Evolutionary conservation across 2,113 vertebrate genomes (phyloP).

Genomic region (Siphamia tubifer): DNA sequence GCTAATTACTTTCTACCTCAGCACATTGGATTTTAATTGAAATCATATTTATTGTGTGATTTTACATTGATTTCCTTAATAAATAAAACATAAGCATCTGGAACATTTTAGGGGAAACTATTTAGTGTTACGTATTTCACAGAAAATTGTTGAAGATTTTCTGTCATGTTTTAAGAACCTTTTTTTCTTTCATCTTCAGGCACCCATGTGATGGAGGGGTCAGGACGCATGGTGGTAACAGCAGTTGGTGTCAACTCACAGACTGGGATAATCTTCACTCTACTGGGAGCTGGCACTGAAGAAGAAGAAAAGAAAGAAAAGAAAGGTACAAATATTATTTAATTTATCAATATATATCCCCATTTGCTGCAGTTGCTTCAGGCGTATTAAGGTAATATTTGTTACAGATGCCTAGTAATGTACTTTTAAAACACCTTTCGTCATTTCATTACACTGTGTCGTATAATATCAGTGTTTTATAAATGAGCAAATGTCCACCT

Average conservation of each 20-base stretch:
- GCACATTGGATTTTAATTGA: background rate
- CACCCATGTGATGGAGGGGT: constrained; percentile 99
- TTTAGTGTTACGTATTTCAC: too few species aligned
- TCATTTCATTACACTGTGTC: constrained; percentile 24
- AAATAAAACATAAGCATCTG: background rate
- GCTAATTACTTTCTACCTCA: background rate
- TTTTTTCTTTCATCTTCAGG: constrained; percentile 71
- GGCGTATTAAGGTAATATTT: constrained; percentile 1
- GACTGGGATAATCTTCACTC: constrained; percentile 97
- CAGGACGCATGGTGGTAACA: constrained; percentile 94
- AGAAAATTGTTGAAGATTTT: background rate
- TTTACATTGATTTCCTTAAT: too few species aligned
- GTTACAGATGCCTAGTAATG: constrained; percentile 24
- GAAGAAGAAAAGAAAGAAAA: constrained; percentile 99
- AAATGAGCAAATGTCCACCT: background rate
- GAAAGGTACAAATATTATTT: constrained; percentile 85
- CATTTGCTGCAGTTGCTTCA: background rate
- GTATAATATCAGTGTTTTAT: constrained; percentile 22
- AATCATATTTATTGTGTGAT: too few species aligned
- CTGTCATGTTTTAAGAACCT: background rate
- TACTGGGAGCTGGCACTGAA: constrained; percentile 89
- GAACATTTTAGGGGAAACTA: too few species aligned
- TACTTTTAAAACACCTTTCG: constrained; percentile 20
- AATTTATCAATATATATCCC: background rate
- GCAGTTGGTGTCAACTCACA: constrained; percentile 98